A percentile compares a stretch with the other conserved stretches of the same genome.
phyloP scores from a whole-genome alignment of 2,888 invertebrate species.

The Ophioninae sp. region DNA sequence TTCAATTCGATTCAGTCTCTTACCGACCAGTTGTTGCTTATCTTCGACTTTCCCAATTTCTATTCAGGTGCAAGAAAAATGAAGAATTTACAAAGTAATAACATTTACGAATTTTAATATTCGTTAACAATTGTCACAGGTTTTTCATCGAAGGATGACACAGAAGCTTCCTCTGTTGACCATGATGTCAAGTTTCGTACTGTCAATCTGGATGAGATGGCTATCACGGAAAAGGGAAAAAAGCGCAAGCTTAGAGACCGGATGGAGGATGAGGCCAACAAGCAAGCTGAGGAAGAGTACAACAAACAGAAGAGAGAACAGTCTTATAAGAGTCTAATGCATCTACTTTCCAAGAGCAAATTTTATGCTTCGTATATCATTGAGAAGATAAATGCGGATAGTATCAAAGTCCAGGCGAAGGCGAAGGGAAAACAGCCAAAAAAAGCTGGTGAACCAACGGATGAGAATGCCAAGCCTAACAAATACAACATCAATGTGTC shows the following conservation, averaged over 20 bases:
- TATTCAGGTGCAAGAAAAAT: slow-evolving; percentile 21
- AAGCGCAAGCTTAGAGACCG: slow-evolving; percentile 16
- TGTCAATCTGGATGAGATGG: slow-evolving; percentile 16
- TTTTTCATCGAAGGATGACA: slow-evolving; percentile 4
- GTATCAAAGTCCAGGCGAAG: slow-evolving; percentile 13
- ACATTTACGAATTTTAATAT: not conserved
- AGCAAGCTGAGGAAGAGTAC: slow-evolving; percentile 65
- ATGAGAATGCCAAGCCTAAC: slow-evolving; percentile 46
- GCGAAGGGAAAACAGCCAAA: not conserved
- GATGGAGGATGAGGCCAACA: slow-evolving; percentile 14
- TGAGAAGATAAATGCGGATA: slow-evolving; percentile 65
- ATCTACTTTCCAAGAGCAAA: slow-evolving; percentile 73
- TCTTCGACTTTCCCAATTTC: slow-evolving; percentile 26
- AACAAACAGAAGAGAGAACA: slow-evolving; percentile 69
- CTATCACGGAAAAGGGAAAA: not conserved
- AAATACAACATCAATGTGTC: slow-evolving; percentile 59
- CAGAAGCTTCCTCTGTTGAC: not conserved
- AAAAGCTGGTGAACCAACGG: not conserved
- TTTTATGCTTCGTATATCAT: slow-evolving; percentile 71
- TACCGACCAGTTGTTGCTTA: slow-evolving; percentile 26
- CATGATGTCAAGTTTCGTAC: slow-evolving; percentile 47
- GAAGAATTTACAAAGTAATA: not conserved
- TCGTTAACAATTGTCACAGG: slow-evolving; percentile 9
- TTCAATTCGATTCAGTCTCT: slow-evolving; percentile 33
- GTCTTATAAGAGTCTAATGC: slow-evolving; percentile 75